Percentiles rank a stretch among this genome's conserved stretches.
These are phyloP conservation scores for Drosophila greeni DNA, from an alignment of 2,888 invertebrate genomes.

Conservation along the genomic window DNA sequence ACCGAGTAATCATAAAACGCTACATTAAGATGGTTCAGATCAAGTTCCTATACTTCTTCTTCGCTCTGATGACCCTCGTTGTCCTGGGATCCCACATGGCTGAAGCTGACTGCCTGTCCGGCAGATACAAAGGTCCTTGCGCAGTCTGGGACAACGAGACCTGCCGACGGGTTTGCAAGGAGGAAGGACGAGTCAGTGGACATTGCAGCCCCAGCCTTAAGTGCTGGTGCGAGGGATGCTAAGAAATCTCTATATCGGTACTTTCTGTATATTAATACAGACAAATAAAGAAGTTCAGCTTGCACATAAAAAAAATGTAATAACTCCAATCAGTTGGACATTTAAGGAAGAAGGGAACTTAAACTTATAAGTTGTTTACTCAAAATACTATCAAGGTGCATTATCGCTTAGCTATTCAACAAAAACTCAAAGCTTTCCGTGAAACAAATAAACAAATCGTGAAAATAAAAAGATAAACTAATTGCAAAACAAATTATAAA, in stretches of 20 bases:
- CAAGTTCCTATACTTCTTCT: slow-evolving; percentile 12
- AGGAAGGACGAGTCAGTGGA: slow-evolving; percentile 14
- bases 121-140: slow-evolving; percentile 12
- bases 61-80: slow-evolving; percentile 18
- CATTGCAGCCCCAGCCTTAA: slow-evolving; percentile 27
- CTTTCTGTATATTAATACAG: background rate
- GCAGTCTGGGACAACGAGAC: slow-evolving; percentile 18
- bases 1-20: slow-evolving; percentile 1
- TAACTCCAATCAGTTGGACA: background rate
- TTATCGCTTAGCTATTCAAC: slow-evolving; percentile 1
- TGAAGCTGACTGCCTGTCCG: slow-evolving; percentile 27
- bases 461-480: slow-evolving; percentile 1
- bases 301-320: background rate
- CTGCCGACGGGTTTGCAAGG: slow-evolving; percentile 20
- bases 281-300: background rate
- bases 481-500: slow-evolving; percentile 2
- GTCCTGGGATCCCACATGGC: slow-evolving; percentile 12
- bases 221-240: slow-evolving; percentile 31
- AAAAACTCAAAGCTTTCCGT: background rate
- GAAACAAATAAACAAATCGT: background rate
- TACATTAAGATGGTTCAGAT: slow-evolving; percentile 11
- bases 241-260: background rate
- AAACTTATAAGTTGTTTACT: background rate
- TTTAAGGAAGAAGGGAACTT: background rate
- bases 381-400: background rate